Base-by-base conservation (phyloP, 2,113 vertebrate species). In the Sylvia atricapilla region DNA sequence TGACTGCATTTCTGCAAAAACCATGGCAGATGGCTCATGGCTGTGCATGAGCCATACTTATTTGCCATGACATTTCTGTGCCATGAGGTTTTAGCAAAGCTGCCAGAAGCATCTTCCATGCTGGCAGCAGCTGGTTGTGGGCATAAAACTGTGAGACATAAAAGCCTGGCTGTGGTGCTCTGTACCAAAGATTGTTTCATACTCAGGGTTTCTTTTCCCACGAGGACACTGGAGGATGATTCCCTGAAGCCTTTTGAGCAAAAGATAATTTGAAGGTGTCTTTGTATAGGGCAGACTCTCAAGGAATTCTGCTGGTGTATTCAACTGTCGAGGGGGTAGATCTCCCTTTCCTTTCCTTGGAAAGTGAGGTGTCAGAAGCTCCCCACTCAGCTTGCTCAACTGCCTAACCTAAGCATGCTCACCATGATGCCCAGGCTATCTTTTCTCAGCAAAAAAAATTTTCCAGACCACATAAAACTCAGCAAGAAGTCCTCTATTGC, bases 251-350 rank as follows among this genome's bases (percentile, higher is more conserved):
- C 12, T 78, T 82, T 69, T 43, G 17, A 56, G n/a, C 6, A 31
- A 53, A 68, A 73, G 17, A 33, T 10, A 39, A 58, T 49, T 47
- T 16, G 11, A 80, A 80, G 23, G 7, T 31, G 12, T 33, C 18
- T 14, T 25, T 15, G 10, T 41, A 7, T 27, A 19, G 14, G n/a
- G 10, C 6, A 55, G 28, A 30, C 4, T 67, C 44, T 30, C 11
- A 68, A 30, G 9, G 23, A n/a, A 5, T 12, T 74, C 23, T 78
- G 27, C 25, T 69, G 15, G 5, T 43, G 13, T 24, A 30, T 69
- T 84, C 15, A 60, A 11, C 4, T 60, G 24, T 30, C 0, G 0
- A 63, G 13, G 7, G 3, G 1, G 1, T 19, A 30, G n/a, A 27
- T 58, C 74, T 62, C 10, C 30, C 9, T n/a, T 56, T 74, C 3